A percentile compares a stretch with the other conserved stretches of the same genome.
These are phyloP conservation scores for Cyprinella venusta DNA, from an alignment of 2,797 vertebrate genomes.

Conservation along the genomic window DNA sequence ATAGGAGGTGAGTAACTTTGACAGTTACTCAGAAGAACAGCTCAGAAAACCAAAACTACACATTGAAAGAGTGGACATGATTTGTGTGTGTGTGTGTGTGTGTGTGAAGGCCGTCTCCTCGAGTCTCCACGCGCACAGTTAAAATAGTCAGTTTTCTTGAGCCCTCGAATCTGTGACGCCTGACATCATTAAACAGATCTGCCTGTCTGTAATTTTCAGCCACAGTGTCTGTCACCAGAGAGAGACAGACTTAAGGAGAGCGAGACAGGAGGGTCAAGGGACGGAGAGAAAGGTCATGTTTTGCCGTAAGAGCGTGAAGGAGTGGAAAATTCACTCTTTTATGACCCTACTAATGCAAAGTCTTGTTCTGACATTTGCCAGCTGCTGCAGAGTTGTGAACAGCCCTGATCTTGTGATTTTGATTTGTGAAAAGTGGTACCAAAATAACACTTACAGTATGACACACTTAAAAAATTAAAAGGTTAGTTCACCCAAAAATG, in stretches of 20 bases:
- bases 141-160: slow-evolving; percentile 61
- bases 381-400: slow-evolving; percentile 37
- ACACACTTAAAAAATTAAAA: too few relatives aligned
- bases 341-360: slow-evolving; percentile 54
- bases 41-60: slow-evolving; percentile 51
- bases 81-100: slow-evolving; percentile 39
- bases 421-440: neutral
- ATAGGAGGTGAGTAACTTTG: slow-evolving; percentile 57
- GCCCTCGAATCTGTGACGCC: slow-evolving; percentile 63
- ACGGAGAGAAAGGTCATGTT: slow-evolving; percentile 36
- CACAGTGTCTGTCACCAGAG: slow-evolving; percentile 62
- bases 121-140: slow-evolving; percentile 55
- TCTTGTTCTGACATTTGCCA: slow-evolving; percentile 56
- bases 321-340: slow-evolving; percentile 57
- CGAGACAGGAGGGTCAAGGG: slow-evolving; percentile 34
- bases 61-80: slow-evolving; percentile 44
- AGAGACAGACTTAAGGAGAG: slow-evolving; percentile 38
- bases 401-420: slow-evolving; percentile 12
- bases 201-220: slow-evolving; percentile 67
- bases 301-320: slow-evolving; percentile 43
- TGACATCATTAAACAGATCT: slow-evolving; percentile 67
- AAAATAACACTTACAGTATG: neutral
- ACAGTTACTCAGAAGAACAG: slow-evolving; percentile 51
- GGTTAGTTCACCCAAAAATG: too few relatives aligned
- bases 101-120: slow-evolving; percentile 43